A percentile compares a stretch with the other conserved stretches of the same genome.
These are phyloP conservation scores for Threskiornis aethiopicus DNA, from an alignment of 2,797 vertebrate genomes.

Conservation along the genomic window DNA sequence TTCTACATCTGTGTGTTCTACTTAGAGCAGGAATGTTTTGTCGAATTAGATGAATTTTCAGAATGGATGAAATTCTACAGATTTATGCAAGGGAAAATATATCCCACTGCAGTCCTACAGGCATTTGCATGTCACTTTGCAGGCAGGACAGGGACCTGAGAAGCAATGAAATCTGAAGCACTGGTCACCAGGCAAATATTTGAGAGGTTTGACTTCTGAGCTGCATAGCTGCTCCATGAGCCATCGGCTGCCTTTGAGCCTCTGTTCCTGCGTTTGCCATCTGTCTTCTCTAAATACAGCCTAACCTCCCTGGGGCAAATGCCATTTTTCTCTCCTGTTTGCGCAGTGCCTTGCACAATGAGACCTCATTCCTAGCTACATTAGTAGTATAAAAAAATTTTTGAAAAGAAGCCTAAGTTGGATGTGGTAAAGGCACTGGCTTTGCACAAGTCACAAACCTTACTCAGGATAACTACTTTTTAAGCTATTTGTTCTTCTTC, in stretches of 20 bases:
- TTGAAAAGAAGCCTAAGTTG: background rate
- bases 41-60: background rate
- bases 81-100: background rate
- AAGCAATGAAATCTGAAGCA: background rate
- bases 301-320: background rate
- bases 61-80: background rate
- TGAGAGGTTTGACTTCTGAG: background rate
- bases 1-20: background rate
- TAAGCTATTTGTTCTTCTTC: background rate
- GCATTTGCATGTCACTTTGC: background rate
- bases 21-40: background rate
- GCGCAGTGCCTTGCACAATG: background rate
- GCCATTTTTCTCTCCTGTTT: background rate
- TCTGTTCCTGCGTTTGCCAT: constrained; percentile 27
- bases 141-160: background rate
- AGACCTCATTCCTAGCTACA: background rate
- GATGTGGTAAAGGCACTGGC: background rate
- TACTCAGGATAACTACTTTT: background rate
- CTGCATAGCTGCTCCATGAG: background rate
- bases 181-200: constrained; percentile 22
- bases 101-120: background rate
- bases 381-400: background rate
- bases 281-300: constrained; percentile 31
- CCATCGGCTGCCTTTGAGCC: background rate
- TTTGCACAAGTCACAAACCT: background rate